These are phyloP conservation scores for Drosophila sproati DNA, from an alignment of 1,140 invertebrate genomes.

Conservation along the genomic window DNA sequence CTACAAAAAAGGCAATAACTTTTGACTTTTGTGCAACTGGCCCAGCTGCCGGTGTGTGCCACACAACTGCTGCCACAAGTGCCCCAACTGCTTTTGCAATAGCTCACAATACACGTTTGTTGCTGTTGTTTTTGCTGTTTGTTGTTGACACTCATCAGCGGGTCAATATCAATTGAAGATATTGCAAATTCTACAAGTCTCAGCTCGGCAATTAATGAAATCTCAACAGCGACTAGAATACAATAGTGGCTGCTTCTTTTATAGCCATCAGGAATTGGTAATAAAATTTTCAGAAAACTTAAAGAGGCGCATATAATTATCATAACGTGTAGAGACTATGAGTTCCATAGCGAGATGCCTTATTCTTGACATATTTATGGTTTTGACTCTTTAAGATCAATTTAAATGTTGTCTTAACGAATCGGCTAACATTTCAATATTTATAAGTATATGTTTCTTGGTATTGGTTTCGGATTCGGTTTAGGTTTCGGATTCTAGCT, in stretches of 20 bases:
- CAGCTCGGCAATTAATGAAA: background rate
- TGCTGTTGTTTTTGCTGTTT: conserved; percentile 5
- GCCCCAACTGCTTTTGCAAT: conserved; percentile 52
- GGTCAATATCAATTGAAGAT: conserved; percentile 70
- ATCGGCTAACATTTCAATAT: conserved; percentile 63
- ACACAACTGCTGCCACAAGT: conserved; percentile 17
- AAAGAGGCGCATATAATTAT: conserved; percentile 50
- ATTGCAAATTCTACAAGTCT: conserved; percentile 14
- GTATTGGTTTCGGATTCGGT: conserved; percentile 8
- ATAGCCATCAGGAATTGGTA: conserved; percentile 37
- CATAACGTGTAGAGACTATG: conserved; percentile 62
- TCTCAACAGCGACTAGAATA: conserved; percentile 10
- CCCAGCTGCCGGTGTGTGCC: conserved; percentile 7
- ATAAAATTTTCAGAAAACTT: conserved; percentile 63
- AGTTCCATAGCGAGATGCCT: conserved; percentile 34
- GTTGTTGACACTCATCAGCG: conserved; percentile 55
- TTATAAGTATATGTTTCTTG: conserved; percentile 63
- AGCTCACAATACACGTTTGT: conserved; percentile 62
- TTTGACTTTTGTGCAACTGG: conserved; percentile 68
- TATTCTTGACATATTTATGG: conserved; percentile 70
- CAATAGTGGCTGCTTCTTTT: conserved; percentile 27
- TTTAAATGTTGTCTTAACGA: conserved; percentile 31
- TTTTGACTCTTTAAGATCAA: conserved; percentile 56
- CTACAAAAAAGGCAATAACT: conserved; percentile 62
- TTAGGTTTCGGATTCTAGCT: conserved; percentile 4